Percentiles rank a stretch among this genome's conserved stretches.
These are phyloP conservation scores for Helleia helle DNA, from an alignment of 2,888 invertebrate species.

Conservation along the genomic window DNA sequence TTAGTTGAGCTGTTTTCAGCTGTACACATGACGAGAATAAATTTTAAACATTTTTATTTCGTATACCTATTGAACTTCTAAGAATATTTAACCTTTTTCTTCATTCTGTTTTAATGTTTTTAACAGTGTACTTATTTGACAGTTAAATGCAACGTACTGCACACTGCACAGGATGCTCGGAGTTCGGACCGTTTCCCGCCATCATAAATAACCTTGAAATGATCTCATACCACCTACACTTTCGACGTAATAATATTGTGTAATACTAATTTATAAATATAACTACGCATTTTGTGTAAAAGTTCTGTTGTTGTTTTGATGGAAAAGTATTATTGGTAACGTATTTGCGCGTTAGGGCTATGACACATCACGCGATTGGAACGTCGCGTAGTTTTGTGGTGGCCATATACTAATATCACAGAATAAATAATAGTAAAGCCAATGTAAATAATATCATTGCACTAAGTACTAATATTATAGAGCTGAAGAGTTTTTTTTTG, in stretches of 20 bases:
- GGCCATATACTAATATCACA: no score
- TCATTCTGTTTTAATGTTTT: no score
- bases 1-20: neutral
- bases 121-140: neutral
- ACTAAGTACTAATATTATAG: no score
- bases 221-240: conserved; percentile 45
- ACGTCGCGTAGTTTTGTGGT: no score
- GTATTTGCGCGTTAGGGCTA: neutral
- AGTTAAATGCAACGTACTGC: conserved; percentile 17
- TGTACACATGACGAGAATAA: no score
- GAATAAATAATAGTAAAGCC: no score
- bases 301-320: conserved; percentile 1
- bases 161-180: conserved; percentile 26
- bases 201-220: conserved; percentile 50
- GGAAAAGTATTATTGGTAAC: neutral
- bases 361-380: no score
- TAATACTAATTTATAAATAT: conserved; percentile 16
- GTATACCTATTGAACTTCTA: no score
- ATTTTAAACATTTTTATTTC: no score
- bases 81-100: no score
- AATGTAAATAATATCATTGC: no score
- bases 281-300: conserved; percentile 8
- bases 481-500: no score
- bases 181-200: conserved; percentile 53
- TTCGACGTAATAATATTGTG: conserved; percentile 42